phyloP scores from a whole-genome alignment of 2,888 invertebrate genomes.

The Folsomia candida region DNA sequence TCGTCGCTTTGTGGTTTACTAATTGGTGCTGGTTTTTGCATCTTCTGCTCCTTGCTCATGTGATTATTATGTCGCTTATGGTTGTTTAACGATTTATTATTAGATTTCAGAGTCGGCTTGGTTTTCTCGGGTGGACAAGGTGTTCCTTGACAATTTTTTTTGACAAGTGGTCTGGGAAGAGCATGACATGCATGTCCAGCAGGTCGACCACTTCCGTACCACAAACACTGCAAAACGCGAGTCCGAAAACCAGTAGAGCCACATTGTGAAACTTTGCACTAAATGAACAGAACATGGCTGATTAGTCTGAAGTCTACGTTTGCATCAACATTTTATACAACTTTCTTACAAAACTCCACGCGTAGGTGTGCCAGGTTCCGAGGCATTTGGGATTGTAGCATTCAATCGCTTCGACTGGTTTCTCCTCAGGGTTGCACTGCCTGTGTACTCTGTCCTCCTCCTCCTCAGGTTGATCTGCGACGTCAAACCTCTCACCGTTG shows the following conservation, averaged over 20 bases:
- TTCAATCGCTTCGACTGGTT: constrained; percentile 74
- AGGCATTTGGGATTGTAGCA: constrained; percentile 81
- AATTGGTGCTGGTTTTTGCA: no score
- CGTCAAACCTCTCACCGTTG: no score
- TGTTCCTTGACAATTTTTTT: constrained; percentile 71
- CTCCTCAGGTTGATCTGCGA: no score
- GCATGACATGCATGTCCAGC: constrained; percentile 83
- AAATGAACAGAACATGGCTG: neutral
- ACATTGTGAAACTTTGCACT: constrained; percentile 54
- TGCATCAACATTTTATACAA: neutral
- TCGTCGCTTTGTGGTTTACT: no score
- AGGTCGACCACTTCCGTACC: constrained; percentile 78
- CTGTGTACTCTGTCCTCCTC: neutral
- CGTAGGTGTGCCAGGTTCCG: constrained; percentile 84
- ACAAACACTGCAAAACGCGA: constrained; percentile 86
- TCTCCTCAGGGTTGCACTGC: constrained; percentile 48
- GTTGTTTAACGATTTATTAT: no score
- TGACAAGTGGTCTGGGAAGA: constrained; percentile 71
- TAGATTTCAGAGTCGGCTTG: no score
- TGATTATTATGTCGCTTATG: no score
- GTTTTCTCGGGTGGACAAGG: no score
- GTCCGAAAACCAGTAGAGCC: constrained; percentile 80
- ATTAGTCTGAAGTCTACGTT: neutral
- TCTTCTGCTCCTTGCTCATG: no score
- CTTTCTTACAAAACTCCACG: constrained; percentile 81